Base-by-base conservation (phyloP, 2,113 vertebrate species). In the Trogon melanurus region DNA sequence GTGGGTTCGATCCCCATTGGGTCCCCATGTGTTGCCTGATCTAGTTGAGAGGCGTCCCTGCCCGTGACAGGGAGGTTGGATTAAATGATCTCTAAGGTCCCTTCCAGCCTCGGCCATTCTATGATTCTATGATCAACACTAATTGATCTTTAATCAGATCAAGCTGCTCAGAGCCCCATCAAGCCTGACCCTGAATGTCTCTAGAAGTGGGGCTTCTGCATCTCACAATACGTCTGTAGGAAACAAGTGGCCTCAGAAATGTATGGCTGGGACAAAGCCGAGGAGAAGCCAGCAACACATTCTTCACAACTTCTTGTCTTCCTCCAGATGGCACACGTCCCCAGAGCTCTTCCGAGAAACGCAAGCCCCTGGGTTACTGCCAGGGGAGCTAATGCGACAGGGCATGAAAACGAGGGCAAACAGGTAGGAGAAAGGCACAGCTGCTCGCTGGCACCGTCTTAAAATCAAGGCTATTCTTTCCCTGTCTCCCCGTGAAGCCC, bases 401-500 rank as follows among this genome's bases (percentile, higher is more conserved):
- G 61, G 11, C 57, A 88, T 3, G 21, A 45, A 90, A 79, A 79
- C 1, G 15, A 93, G 64, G 85, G 60, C 74, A 79, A 85, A 64
- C 94, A 98, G 98, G 97, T 97, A 95, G 45, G 26, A 20, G 32
- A 95, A 83, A 96, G 67, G 88, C 95, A 23, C 97, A 97, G 98
- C 97, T 98, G 97, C 88, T 85, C n/a, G 20, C 13, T 88, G 88
- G 91, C 32, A 73, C 53, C 87, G 41, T 21, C 67, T 32, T 73
- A 36, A 93, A 98, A 98, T 97, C 97, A 98, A 32, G 60, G 13
- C 96, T 78, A 93, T 97, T 98, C 96, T 97, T 97, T 34, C 80
- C 47, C 18, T 3, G 34, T 45, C 85, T 87, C 86, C 73, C 64
- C 8, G 69, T 57, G 89, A 94, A 84, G 74, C 66, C 91, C 96